Percentiles rank a stretch among this genome's conserved stretches.
These are phyloP conservation scores for Podarcis raffonei DNA, from an alignment of 2,113 vertebrate genomes.

Conservation along the genomic window DNA sequence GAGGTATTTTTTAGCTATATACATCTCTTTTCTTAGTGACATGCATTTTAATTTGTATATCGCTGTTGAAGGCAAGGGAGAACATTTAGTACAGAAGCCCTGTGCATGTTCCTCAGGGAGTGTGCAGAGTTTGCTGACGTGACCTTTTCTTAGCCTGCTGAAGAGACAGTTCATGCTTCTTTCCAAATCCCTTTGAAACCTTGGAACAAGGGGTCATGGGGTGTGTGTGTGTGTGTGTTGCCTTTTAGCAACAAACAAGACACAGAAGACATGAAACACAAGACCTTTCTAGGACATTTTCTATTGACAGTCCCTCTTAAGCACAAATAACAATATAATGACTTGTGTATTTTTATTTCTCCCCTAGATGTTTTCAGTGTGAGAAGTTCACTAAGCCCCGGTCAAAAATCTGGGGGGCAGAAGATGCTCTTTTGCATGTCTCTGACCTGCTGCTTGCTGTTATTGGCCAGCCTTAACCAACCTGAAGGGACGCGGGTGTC, in stretches of 20 bases:
- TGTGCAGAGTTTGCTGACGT: neutral
- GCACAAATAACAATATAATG: neutral
- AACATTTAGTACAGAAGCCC: neutral
- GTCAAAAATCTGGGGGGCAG: neutral
- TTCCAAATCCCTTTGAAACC: neutral
- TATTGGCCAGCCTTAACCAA: no score
- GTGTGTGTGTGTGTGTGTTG: neutral
- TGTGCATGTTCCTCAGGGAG: neutral
- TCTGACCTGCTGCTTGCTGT: neutral
- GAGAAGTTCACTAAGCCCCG: neutral
- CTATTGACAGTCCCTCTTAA: neutral
- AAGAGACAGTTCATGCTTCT: neutral
- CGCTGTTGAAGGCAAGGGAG: neutral
- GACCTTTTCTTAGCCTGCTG: neutral
- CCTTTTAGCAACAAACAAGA: neutral
- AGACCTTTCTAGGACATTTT: neutral
- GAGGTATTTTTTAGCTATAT: neutral
- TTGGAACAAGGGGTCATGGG: neutral
- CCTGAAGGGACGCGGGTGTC: no score
- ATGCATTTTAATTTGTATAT: slow-evolving; percentile 18
- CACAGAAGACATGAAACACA: neutral
- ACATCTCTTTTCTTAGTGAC: neutral
- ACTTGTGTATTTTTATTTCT: neutral
- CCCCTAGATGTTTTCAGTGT: neutral
- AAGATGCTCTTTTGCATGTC: neutral